phyloP scores from a whole-genome alignment of 1,140 invertebrate species.

The Zaprionus vittiger region DNA sequence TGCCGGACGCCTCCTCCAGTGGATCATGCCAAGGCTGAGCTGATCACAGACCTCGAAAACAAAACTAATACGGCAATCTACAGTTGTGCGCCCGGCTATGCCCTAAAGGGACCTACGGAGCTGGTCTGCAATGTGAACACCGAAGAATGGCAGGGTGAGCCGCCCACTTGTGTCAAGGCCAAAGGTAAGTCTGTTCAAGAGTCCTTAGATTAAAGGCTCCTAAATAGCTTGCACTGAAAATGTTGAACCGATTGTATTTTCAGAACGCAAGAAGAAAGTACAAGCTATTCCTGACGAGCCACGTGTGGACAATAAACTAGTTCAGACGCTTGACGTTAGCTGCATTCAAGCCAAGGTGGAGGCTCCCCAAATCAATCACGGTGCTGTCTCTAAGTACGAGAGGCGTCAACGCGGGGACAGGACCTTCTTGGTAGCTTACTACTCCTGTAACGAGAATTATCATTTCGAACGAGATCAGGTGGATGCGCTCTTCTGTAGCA shows the following conservation, averaged over 20 bases:
- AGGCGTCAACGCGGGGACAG: conserved; percentile 77
- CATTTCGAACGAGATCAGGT: conserved; percentile 84
- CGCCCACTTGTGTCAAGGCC: conserved; percentile 57
- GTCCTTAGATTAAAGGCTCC: neutral
- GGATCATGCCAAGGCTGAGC: conserved; percentile 49
- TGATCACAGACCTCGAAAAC: conserved; percentile 29
- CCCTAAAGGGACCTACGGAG: conserved; percentile 49
- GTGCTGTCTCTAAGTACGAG: conserved; percentile 65
- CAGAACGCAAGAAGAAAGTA: conserved; percentile 54
- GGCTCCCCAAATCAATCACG: conserved; percentile 74
- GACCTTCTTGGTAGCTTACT: conserved; percentile 86
- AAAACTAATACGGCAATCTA: conserved; percentile 61
- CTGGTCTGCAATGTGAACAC: conserved; percentile 62
- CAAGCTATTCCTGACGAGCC: conserved; percentile 66
- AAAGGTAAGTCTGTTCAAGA: conserved; percentile 42
- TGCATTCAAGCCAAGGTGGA: conserved; percentile 66
- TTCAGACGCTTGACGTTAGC: conserved; percentile 65
- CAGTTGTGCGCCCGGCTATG: conserved; percentile 61
- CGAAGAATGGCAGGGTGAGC: conserved; percentile 73
- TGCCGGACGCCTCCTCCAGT: conserved; percentile 58
- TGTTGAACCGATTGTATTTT: conserved; percentile 1
- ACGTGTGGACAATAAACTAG: conserved; percentile 46
- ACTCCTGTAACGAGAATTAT: conserved; percentile 86
- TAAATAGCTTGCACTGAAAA: neutral
- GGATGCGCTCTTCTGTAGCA: conserved; percentile 86